Percentiles rank a stretch among this genome's conserved stretches.
These are phyloP conservation scores for Helleia helle DNA, from an alignment of 2,888 invertebrate species.

Conservation along the genomic window DNA sequence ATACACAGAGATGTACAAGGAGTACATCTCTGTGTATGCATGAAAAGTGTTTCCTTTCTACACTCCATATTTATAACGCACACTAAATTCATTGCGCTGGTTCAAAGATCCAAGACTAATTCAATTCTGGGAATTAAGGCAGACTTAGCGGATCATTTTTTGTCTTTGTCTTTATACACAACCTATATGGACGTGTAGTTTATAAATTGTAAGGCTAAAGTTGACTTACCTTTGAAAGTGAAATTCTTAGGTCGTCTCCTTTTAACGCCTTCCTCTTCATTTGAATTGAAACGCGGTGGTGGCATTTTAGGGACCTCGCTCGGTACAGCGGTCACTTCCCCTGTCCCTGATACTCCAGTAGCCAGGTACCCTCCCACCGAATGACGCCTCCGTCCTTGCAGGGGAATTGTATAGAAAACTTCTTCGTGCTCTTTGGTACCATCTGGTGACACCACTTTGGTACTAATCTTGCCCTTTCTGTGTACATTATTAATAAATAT, in stretches of 20 bases:
- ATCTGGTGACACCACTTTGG: slow-evolving; percentile 48
- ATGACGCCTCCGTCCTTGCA: slow-evolving; percentile 72
- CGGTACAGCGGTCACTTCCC: slow-evolving; percentile 62
- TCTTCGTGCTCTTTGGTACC: slow-evolving; percentile 70
- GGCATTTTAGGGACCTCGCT: slow-evolving; percentile 72
- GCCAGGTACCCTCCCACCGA: slow-evolving; percentile 79
- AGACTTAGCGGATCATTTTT: too few relatives aligned
- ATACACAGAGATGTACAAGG: too few relatives aligned
- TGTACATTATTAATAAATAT: slow-evolving; percentile 13
- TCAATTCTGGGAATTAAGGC: too few relatives aligned
- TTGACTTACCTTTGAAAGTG: slow-evolving; percentile 51
- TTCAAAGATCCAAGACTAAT: too few relatives aligned
- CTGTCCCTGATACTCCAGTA: slow-evolving; percentile 50
- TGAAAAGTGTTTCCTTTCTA: too few relatives aligned
- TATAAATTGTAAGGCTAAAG: not conserved
- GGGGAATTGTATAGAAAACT: slow-evolving; percentile 74
- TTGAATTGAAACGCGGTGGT: slow-evolving; percentile 52
- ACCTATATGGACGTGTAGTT: too few relatives aligned
- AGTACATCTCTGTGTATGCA: too few relatives aligned
- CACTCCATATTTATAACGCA: too few relatives aligned
- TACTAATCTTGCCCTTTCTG: slow-evolving; percentile 60
- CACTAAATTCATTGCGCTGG: too few relatives aligned
- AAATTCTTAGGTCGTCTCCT: slow-evolving; percentile 57
- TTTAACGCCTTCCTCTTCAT: slow-evolving; percentile 53
- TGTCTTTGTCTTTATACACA: too few relatives aligned